phyloP scores from a whole-genome alignment of 2,797 vertebrate species.

The Myotis daubentonii region DNA sequence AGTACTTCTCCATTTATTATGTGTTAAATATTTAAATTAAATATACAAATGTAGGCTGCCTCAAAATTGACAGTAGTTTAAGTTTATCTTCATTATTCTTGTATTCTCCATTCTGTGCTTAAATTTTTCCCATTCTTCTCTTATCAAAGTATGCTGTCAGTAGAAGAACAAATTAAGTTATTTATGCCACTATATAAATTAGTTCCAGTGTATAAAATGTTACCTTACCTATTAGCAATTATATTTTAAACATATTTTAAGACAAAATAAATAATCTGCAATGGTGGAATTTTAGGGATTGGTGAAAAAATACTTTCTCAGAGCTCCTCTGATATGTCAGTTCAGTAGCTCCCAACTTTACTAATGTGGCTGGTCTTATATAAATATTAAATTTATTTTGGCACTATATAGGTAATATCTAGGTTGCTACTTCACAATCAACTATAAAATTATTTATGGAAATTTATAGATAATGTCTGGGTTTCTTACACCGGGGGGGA shows the following conservation, averaged over 20 bases:
- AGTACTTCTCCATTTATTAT: not conserved
- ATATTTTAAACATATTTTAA: not conserved
- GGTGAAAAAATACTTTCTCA: constrained; percentile 12
- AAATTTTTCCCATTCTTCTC: not conserved
- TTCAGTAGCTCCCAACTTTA: not conserved
- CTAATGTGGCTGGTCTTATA: not conserved
- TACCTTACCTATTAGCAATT: not conserved
- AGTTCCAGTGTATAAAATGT: not conserved
- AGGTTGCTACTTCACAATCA: not conserved
- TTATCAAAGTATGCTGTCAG: not conserved
- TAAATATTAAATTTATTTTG: not conserved
- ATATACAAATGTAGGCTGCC: not conserved
- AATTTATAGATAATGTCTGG: not conserved
- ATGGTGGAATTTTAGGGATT: not conserved
- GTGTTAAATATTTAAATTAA: constrained; percentile 18
- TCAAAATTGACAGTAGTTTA: not conserved
- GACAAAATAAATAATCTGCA: not conserved
- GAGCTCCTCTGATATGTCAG: not conserved
- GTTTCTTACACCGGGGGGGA: not conserved
- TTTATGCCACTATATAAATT: not conserved
- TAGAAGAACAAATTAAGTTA: not conserved
- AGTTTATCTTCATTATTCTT: not conserved
- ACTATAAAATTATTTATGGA: not conserved
- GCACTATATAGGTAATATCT: not conserved
- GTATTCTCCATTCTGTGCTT: not conserved